Evolutionary conservation across 1,140 invertebrate species (phyloP), one percentile per base, ranked within the genome.

Genomic region (Myzus persicae): DNA sequence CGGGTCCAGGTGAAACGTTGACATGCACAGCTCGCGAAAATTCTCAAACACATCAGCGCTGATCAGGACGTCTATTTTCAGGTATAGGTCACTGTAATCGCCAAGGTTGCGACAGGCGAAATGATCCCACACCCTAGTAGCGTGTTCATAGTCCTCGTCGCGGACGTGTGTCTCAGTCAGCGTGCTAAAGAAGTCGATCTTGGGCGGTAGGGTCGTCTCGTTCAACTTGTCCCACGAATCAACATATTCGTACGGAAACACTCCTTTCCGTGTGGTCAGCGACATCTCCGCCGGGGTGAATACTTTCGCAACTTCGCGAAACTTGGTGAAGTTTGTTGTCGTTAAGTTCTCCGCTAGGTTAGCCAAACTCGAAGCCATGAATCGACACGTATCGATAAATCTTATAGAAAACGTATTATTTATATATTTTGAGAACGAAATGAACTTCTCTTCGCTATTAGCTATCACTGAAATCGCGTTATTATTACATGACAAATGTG

Each of bases 41-140:
- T 93, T 67, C 42, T 93, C 46, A 14, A 93, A 93, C 0, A 93
- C 6, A n/a, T 93, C 93, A 1, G 48, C 81, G 8, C 46, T 24
- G 2, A 93, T 6, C 20, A 46, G 18, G 1, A 93, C 76, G 31
- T 93, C 91, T 8, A 84, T 22, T 76, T 59, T n/a, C 0, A 93
- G 31, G 18, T 93, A 92, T 7, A 51, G 5, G 46, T 92, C 90
- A 82, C 40, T 48, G n/a, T 92, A 92, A 18, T 82, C 90, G 3
- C 90, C 90, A 1, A 92, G 38, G 5, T 40, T 92, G 22, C 11
- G 51, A 8, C 59, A 92, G 4, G n/a, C 44, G 36, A 92, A 92
- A 5, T 7, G 20, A 22, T 92, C 26, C 67, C 91, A 92, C 11
- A 84, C 59, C 22, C 0, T 11, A 4, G 6, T 36, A 3, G 46